phyloP scores from a whole-genome alignment of 2,113 vertebrate genomes.

The Bombycilla garrulus region DNA sequence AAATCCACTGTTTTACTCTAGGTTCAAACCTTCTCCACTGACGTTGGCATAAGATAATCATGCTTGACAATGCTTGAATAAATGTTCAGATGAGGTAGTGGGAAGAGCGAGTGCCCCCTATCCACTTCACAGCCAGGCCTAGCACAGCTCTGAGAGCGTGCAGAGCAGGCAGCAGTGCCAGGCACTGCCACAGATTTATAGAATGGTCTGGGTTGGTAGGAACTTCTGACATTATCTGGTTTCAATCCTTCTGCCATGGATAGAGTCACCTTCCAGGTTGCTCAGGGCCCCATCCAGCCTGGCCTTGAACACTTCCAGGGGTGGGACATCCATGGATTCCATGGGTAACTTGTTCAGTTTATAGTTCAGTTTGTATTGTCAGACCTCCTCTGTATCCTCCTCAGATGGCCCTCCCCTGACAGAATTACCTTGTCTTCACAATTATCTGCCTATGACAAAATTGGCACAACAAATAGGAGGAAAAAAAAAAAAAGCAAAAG shows the following conservation, averaged over 20 bases:
- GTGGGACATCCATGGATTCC: neutral
- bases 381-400: neutral
- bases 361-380: neutral
- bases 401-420: neutral
- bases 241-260: neutral
- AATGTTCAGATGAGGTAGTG: neutral
- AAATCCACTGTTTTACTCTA: neutral
- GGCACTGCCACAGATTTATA: neutral
- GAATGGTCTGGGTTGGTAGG: neutral
- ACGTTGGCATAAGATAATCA: accelerated
- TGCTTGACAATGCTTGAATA: neutral
- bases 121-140: neutral
- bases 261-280: neutral
- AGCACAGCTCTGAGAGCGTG: accelerated
- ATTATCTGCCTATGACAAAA: neutral
- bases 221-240: neutral
- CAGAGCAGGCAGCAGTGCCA: no score
- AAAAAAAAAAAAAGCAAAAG: neutral
- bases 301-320: neutral
- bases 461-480: neutral
- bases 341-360: neutral
- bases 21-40: neutral
- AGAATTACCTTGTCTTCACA: neutral
- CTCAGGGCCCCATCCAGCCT: neutral
- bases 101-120: neutral